Percentiles rank a stretch among this genome's conserved stretches.
phyloP scores from a whole-genome alignment of 2,797 vertebrate genomes.

The Psittacula derbiana region DNA sequence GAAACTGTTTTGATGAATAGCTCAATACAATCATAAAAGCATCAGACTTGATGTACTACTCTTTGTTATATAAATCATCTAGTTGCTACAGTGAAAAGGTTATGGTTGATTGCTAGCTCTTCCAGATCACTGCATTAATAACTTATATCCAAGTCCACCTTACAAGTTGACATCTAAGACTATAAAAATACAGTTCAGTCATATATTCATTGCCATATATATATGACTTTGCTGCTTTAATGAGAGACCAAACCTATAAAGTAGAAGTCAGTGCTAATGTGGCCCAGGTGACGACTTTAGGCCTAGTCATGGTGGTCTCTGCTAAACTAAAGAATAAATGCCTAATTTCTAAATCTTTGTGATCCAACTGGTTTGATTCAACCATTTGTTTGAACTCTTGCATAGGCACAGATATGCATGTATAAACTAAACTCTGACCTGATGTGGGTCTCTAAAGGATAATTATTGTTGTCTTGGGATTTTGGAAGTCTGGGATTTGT shows the following conservation, averaged over 20 bases:
- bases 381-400: neutral
- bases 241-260: neutral
- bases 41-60: conserved; percentile 45
- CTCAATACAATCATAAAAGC: conserved; percentile 38
- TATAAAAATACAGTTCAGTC: neutral
- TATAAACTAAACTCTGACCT: neutral
- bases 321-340: neutral
- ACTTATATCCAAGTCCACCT: neutral
- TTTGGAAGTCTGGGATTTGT: neutral
- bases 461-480: neutral
- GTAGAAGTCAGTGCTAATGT: neutral
- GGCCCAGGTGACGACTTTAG: neutral
- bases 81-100: conserved; percentile 38
- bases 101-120: conserved; percentile 21
- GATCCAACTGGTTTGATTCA: neutral
- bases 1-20: conserved; percentile 51
- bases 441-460: neutral
- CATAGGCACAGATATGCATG: neutral
- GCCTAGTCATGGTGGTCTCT: neutral
- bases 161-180: neutral
- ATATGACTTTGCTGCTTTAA: neutral
- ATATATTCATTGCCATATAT: neutral
- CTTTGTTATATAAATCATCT: conserved; percentile 35
- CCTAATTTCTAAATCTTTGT: neutral
- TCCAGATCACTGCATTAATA: conserved; percentile 33